Conservation (phyloP, 2,797 vertebrate genomes). For the Nyctalus aviator region DNA sequence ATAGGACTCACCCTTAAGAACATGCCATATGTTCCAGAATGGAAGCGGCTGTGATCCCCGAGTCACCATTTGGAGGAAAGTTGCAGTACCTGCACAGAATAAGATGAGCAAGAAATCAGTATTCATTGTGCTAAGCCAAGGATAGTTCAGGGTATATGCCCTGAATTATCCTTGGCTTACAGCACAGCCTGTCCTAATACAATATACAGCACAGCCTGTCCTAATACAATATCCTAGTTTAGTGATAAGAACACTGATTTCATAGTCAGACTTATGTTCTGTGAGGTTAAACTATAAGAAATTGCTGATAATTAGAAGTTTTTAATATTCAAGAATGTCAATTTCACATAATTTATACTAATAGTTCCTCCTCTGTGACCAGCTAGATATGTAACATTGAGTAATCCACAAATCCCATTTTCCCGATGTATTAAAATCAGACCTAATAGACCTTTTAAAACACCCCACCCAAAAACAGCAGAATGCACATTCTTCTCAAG, state of each 20-base stretch:
- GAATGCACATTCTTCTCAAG: neutral
- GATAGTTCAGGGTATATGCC: neutral
- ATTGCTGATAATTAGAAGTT: neutral
- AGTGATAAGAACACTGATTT: neutral
- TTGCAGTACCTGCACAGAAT: neutral
- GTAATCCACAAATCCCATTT: neutral
- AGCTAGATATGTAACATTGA: neutral
- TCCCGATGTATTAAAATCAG: slow-evolving; percentile 19
- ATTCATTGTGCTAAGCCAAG: neutral
- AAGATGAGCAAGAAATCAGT: neutral
- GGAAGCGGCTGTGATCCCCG: neutral
- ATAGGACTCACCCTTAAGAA: neutral
- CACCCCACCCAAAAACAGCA: neutral
- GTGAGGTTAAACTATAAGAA: neutral
- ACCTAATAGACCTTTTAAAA: neutral
- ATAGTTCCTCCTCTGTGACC: neutral
- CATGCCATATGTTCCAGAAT: neutral
- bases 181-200: neutral
- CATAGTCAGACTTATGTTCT: neutral
- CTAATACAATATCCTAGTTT: neutral
- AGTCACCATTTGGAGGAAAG: neutral
- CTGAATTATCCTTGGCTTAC: too few species aligned
- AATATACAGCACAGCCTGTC: neutral
- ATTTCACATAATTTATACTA: neutral
- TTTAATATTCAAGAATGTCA: neutral